These are phyloP conservation scores for Priocnemis perturbator DNA, from an alignment of 2,888 invertebrate species.

Conservation along the genomic window DNA sequence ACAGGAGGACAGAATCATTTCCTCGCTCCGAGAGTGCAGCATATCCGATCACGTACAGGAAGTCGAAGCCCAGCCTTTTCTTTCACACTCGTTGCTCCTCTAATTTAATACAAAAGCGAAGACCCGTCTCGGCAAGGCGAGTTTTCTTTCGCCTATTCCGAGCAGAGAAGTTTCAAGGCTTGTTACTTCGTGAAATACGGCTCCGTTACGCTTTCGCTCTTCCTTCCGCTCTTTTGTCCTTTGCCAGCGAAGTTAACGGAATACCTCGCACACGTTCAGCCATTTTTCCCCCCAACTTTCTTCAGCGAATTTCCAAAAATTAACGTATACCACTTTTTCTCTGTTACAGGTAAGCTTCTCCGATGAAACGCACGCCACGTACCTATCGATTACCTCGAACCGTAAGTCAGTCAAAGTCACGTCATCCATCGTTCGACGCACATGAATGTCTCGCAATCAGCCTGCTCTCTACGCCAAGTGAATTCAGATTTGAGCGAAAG, in stretches of 20 bases:
- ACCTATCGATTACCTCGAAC: neutral
- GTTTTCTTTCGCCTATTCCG: neutral
- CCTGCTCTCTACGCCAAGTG: too few species aligned
- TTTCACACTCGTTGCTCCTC: neutral
- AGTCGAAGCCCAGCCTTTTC: slow-evolving; percentile 23
- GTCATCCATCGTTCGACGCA: too few species aligned
- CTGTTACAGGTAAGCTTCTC: slow-evolving; percentile 48
- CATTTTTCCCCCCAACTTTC: too few species aligned
- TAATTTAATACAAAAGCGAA: slow-evolving; percentile 34
- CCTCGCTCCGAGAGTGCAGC: slow-evolving; percentile 12
- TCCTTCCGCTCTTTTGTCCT: neutral
- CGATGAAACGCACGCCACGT: neutral
- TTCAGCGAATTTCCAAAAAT: too few species aligned
- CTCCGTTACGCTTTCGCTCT: neutral
- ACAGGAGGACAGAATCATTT: neutral
- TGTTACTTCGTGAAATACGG: too few species aligned
- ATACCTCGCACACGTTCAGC: too few species aligned
- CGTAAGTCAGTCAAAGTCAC: neutral
- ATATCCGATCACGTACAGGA: slow-evolving; percentile 42
- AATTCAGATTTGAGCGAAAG: too few species aligned
- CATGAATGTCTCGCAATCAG: too few species aligned
- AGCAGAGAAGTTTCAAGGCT: too few species aligned
- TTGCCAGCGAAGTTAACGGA: too few species aligned
- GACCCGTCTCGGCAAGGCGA: neutral
- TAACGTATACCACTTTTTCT: slow-evolving; percentile 10